Conservation (phyloP, 2,113 vertebrate genomes). For the Elaphurus davidianus region DNA sequence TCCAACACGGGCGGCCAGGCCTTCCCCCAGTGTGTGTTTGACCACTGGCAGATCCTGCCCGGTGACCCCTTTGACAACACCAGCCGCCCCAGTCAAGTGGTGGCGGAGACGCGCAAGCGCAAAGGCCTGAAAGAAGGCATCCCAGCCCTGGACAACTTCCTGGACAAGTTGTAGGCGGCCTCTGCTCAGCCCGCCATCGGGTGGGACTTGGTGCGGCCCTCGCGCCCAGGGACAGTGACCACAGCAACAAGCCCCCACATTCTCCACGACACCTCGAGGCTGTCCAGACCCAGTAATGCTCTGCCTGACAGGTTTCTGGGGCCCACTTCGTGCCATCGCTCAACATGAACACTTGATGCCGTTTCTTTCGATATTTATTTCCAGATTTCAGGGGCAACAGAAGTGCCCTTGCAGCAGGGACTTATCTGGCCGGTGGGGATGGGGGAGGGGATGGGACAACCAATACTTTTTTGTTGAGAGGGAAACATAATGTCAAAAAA, state of each 20-base stretch:
- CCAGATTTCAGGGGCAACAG: background rate
- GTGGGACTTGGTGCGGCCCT: conserved; percentile 39
- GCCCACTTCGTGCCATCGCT: conserved; percentile 64
- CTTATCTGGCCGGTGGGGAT: background rate
- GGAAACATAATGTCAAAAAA: conserved; percentile 7
- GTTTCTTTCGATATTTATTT: conserved; percentile 81
- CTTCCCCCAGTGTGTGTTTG: conserved; percentile 96
- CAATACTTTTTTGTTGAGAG: background rate
- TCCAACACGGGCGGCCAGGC: conserved; percentile 96
- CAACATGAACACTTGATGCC: conserved; percentile 66
- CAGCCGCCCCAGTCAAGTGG: conserved; percentile 85
- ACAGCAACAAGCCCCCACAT: conserved; percentile 33
- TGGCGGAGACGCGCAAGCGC: conserved; percentile 91
- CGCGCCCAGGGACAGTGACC: background rate
- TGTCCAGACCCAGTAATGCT: conserved; percentile 44
- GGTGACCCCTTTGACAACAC: conserved; percentile 88
- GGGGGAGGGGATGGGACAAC: conserved; percentile 21
- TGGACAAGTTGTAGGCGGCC: conserved; percentile 91
- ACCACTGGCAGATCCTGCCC: conserved; percentile 95
- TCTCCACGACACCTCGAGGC: conserved; percentile 69
- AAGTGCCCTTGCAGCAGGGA: background rate
- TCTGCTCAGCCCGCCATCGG: background rate
- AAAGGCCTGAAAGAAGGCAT: conserved; percentile 96
- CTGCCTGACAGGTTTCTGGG: conserved; percentile 65
- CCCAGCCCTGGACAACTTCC: conserved; percentile 94